Evolutionary conservation across 1,140 invertebrate species (phyloP).

Genomic region (Ridgeia piscesae): DNA sequence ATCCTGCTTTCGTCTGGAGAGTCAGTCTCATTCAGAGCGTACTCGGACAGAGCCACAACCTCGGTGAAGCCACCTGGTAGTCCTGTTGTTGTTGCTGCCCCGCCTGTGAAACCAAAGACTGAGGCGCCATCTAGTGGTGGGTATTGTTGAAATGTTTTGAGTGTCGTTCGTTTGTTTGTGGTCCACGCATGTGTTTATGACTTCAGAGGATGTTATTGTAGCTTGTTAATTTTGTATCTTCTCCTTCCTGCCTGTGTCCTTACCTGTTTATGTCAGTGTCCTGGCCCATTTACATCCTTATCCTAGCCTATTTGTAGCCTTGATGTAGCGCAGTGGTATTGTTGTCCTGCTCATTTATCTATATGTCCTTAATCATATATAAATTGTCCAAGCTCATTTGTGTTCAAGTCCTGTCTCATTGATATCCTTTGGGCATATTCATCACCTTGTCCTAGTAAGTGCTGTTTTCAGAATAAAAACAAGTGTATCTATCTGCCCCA

Average conservation of each 20-base stretch:
- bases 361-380: not conserved
- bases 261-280: not conserved
- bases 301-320: not conserved
- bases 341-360: not conserved
- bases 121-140: not conserved
- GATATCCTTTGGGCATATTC: no score
- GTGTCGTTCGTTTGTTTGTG: not conserved
- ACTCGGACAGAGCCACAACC: not conserved
- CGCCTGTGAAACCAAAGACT: not conserved
- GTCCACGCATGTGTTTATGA: no score
- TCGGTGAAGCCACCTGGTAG: not conserved
- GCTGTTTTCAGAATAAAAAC: no score
- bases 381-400: not conserved
- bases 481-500: no score
- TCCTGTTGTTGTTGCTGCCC: no score
- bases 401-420: not conserved
- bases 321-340: not conserved
- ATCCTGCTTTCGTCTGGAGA: not conserved
- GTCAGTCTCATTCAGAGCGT: not conserved
- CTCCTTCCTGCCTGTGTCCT: not conserved
- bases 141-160: not conserved
- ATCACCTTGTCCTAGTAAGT: no score
- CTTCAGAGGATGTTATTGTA: no score
- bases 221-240: no score
- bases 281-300: not conserved